Percentiles rank a stretch among this genome's conserved stretches.
Conservation (phyloP, 2,797 vertebrate species). For the Acipenser transmontanus region DNA sequence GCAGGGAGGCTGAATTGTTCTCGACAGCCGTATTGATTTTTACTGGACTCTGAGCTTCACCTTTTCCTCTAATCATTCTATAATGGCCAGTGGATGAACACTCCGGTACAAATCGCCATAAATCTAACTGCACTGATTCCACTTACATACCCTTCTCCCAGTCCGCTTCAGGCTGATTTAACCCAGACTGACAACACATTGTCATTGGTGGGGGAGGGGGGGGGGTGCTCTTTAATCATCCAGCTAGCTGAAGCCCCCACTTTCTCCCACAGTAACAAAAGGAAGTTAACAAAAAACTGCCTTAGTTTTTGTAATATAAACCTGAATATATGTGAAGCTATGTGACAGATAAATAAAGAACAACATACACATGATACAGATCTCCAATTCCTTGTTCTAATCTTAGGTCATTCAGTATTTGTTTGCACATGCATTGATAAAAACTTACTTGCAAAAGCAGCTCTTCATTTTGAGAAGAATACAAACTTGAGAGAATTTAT, state of each 20-base stretch:
- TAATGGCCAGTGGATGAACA: conserved; percentile 99
- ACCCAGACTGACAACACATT: conserved; percentile 61
- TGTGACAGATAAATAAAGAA: too few species aligned
- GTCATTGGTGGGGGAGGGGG: not conserved
- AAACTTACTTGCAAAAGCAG: too few species aligned
- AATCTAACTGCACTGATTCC: conserved; percentile 86
- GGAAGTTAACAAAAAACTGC: too few species aligned
- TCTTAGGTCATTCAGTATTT: too few species aligned
- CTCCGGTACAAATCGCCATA: conserved; percentile 96
- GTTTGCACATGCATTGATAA: too few species aligned
- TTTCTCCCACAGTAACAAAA: too few species aligned
- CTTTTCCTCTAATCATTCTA: conserved; percentile 99
- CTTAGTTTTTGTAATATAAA: too few species aligned
- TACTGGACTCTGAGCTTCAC: conserved; percentile 98
- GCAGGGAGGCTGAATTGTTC: conserved; percentile 88
- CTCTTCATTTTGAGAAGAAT: too few species aligned
- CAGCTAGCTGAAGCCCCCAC: not conserved
- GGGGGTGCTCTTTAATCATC: not conserved
- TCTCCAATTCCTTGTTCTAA: too few species aligned
- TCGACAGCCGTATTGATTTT: conserved; percentile 99
- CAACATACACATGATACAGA: too few species aligned
- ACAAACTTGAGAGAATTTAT: too few species aligned
- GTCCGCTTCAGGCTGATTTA: conserved; percentile 63
- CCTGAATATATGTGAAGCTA: too few species aligned
- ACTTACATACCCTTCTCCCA: conserved; percentile 73